Percentiles rank a stretch among this genome's conserved stretches.
phyloP scores from a whole-genome alignment of 1,140 invertebrate species.

The Leptinotarsa lineolata region DNA sequence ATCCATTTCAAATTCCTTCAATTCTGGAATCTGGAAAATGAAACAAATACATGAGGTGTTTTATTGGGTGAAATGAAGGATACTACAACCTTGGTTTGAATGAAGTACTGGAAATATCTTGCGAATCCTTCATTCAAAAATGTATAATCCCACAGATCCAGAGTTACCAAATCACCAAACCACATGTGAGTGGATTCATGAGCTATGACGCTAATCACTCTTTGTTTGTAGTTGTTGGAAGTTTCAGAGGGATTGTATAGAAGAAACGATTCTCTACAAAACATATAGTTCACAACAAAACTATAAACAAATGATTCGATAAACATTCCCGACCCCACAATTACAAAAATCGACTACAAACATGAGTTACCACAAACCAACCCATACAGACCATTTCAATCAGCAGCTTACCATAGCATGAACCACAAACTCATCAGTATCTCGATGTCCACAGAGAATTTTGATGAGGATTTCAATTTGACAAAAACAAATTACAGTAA shows the following conservation, averaged over 20 bases:
- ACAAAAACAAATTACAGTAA: no score
- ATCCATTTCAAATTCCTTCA: constrained; percentile 40
- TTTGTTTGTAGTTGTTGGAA: constrained; percentile 57
- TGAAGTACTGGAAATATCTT: constrained; percentile 54
- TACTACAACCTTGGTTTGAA: constrained; percentile 24
- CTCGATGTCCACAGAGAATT: no score
- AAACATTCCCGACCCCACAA: no score
- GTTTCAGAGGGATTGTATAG: constrained; percentile 60
- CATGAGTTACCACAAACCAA: no score
- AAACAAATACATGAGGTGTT: not conserved
- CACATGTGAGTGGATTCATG: constrained; percentile 71
- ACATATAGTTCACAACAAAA: no score
- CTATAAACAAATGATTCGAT: no score
- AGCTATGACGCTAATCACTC: constrained; percentile 60
- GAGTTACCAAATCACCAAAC: constrained; percentile 72
- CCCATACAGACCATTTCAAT: no score
- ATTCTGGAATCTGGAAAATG: constrained; percentile 25
- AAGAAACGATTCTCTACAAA: constrained; percentile 62
- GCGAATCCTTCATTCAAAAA: constrained; percentile 63
- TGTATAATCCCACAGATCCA: constrained; percentile 58
- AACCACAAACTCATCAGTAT: no score
- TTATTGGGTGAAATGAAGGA: not conserved
- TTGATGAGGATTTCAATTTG: no score
- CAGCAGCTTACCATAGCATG: no score
- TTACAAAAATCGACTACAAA: no score